Evolutionary conservation across 2,888 invertebrate genomes (phyloP).

Genomic region (Osedax frankpressi): DNA sequence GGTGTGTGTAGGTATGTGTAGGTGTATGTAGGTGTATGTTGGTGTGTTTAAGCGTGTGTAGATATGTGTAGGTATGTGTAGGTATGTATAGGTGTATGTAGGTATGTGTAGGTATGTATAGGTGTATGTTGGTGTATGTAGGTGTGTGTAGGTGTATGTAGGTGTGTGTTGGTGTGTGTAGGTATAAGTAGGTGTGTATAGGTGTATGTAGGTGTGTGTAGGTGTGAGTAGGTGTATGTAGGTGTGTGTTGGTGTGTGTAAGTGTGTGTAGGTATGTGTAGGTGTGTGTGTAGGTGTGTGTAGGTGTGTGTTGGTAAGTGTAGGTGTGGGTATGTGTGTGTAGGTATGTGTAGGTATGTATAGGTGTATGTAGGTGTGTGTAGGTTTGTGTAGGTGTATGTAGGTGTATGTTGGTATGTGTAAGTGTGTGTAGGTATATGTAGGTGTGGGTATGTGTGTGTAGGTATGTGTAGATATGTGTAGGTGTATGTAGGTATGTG

Average conservation of each 20-base stretch:
- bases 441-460: not conserved
- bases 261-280: not conserved
- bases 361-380: not conserved
- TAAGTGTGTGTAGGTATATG: not conserved
- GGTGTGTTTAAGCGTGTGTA: not conserved
- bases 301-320: not conserved
- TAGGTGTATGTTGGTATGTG: too few relatives aligned
- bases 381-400: not conserved
- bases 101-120: not conserved
- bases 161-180: not conserved
- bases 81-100: not conserved
- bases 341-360: not conserved
- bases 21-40: not conserved
- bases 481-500: not conserved
- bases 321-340: too few relatives aligned
- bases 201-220: not conserved
- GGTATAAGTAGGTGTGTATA: not conserved
- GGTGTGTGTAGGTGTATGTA: not conserved
- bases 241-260: not conserved
- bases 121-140: not conserved
- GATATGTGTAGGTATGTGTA: not conserved
- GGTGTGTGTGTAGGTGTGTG: not conserved
- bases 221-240: not conserved
- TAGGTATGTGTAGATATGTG: not conserved
- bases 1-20: not conserved